A percentile compares a stretch with the other conserved stretches of the same genome.
Conservation (phyloP, 35 echinoderm and acorn worm genomes). For the Ptychodera flava region DNA sequence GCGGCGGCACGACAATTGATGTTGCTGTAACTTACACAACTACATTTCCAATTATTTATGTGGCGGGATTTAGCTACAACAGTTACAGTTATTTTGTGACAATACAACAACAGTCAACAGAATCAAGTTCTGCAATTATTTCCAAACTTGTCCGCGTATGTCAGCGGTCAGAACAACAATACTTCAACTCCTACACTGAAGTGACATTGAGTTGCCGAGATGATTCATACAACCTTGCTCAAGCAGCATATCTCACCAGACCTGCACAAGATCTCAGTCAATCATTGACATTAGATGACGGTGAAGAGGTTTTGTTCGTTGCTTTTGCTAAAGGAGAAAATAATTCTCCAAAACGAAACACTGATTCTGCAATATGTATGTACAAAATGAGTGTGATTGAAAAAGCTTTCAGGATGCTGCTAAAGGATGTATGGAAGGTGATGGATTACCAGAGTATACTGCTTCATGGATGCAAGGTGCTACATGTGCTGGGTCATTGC, state of each 20-base stretch:
- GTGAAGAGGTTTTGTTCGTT: neutral
- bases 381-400: neutral
- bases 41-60: neutral
- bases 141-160: neutral
- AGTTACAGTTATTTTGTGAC: neutral
- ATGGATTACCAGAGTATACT: too few relatives aligned
- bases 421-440: too few relatives aligned
- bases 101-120: neutral
- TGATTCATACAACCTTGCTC: neutral
- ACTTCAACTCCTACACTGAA: neutral
- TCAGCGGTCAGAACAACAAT: neutral
- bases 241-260: neutral
- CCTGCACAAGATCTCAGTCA: neutral
- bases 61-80: neutral
- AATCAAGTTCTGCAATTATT: neutral
- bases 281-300: neutral
- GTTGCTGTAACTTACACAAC: too few relatives aligned
- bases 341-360: neutral
- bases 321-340: neutral
- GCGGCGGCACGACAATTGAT: too few relatives aligned
- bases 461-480: too few relatives aligned
- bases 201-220: neutral
- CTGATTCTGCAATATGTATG: neutral
- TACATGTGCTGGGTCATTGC: too few relatives aligned
- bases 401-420: neutral